Base-by-base conservation (phyloP, 2,113 vertebrate species). In the Symphodus melops region DNA sequence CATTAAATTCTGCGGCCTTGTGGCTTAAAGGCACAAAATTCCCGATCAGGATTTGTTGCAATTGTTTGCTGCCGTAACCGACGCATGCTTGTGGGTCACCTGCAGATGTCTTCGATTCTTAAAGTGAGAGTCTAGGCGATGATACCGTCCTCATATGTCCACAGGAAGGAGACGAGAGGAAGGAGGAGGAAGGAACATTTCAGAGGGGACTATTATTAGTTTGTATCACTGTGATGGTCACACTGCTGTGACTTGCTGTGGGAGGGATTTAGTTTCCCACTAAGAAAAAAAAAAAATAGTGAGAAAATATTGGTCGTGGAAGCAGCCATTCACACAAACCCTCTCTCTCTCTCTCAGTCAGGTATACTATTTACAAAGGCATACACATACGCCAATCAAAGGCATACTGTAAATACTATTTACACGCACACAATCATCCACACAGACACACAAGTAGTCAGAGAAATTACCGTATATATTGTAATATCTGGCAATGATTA, bases 351-450 rank as follows among this genome's bases (percentile, higher is more conserved):
- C 81, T 25, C 64, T 62, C 75, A 53, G 48, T 78, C 92, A 88
- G 77, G 74, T 89, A 76, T 78, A 77, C 87, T 89, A 89, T 91
- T 90, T 91, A 92, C 88, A 92, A 85, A 89, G 81, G 79, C 90
- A 89, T 69, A 89, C 87, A 90, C 75, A 88, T 68, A 83, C 9
- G 55, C 82, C 86, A 77, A 65, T 76, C 83, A 79, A 59, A 89
- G 82, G 89, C 89, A 83, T 84, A 78, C 86, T 91, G 85, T 87
- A 91, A 85, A 91, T 72, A 83, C 60, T 93, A 92, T 91, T 90
- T 91, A 91, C 88, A 90, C 85, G 75, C 84, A 71, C 71, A 60
- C 61, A 66, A 52, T 21, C 80, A 68, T 53, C 37, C 80, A 62
- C 61, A 19, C 82, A 64, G 14, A 33, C 68, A 68, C 66, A 82